Base-by-base conservation (phyloP, 2,113 vertebrate species). In the Plotosus lineatus region DNA sequence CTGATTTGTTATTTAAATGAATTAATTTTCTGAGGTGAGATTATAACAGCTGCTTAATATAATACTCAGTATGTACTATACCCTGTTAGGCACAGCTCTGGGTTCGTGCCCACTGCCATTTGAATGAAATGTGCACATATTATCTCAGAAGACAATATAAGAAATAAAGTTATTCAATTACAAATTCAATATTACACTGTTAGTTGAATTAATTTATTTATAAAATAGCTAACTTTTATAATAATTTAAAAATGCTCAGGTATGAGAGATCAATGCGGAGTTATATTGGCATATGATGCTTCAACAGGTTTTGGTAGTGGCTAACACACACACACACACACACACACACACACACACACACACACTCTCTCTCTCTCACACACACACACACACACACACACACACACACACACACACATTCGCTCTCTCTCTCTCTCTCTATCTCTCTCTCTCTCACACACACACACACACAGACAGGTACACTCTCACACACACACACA, bases 261-360 rank as follows among this genome's bases (percentile, higher is more conserved):
- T 31, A 31, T 17, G 56, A 31, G 4, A 2, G 17, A 38, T n/a
- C 0, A 42, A 68, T 46, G 11, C 11, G 23, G 12, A 14, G 14
- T 68, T 68, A 0, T 26, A 9, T 10, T 65, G 36, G 44, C 11
- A 2, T 28, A 46, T 71, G 26, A 28, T 26, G 4, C 15, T 48
- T 48, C 33, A 71, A 71, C 68, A 48, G 42, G 28, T 28, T 71
- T 48, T 48, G 68, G 44, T 71, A 71, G 68, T 48, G 68, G 42
- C 15, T 48, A 71, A 6, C 31, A 71, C 68, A 48, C 48, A 42
- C 42, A 71, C 68, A 46, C 9, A 69, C 14, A 23, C 36, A 40
- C 42, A 44, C 38, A 23, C 63, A 42, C 40, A 69, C 11, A 68
- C 21, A 68, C 9, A 42, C 36, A 68, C 65, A n/a, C 63, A 66